Conservation (phyloP, 2,888 invertebrate genomes). For the Trichopria drosophilae region DNA sequence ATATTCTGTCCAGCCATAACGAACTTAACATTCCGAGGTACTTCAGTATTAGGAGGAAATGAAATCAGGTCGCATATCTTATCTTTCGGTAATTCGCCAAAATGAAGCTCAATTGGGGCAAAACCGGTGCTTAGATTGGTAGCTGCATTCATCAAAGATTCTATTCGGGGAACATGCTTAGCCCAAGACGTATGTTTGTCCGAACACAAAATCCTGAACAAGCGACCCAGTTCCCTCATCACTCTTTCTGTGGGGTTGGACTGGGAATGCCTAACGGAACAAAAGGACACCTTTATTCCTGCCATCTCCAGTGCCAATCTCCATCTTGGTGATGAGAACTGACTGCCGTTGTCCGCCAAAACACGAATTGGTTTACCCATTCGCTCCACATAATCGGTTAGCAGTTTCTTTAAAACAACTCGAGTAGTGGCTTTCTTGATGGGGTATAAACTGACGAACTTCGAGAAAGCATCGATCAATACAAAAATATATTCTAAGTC, state of each 20-base stretch:
- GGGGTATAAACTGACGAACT: not conserved
- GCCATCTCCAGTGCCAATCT: too few relatives aligned
- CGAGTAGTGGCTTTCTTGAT: not conserved
- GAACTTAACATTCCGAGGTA: not conserved
- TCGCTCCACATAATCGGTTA: not conserved
- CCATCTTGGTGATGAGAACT: slow-evolving; percentile 1
- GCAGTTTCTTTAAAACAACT: not conserved
- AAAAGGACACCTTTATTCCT: slow-evolving; percentile 1
- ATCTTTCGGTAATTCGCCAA: not conserved
- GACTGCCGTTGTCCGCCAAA: not conserved
- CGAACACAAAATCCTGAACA: not conserved
- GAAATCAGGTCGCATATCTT: not conserved
- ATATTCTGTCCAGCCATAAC: not conserved
- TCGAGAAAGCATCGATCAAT: too few relatives aligned
- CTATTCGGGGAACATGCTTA: not conserved
- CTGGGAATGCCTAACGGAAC: not conserved
- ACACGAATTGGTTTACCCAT: not conserved
- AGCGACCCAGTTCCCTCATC: too few relatives aligned
- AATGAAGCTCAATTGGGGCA: slow-evolving; percentile 8
- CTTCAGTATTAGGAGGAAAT: not conserved
- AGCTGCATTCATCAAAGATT: not conserved
- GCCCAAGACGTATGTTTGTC: not conserved
- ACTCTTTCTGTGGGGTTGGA: too few relatives aligned
- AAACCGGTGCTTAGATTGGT: slow-evolving; percentile 4
- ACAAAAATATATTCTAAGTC: not conserved